Conservation (phyloP, 2,113 vertebrate species). For the Dasyornis broadbenti region DNA sequence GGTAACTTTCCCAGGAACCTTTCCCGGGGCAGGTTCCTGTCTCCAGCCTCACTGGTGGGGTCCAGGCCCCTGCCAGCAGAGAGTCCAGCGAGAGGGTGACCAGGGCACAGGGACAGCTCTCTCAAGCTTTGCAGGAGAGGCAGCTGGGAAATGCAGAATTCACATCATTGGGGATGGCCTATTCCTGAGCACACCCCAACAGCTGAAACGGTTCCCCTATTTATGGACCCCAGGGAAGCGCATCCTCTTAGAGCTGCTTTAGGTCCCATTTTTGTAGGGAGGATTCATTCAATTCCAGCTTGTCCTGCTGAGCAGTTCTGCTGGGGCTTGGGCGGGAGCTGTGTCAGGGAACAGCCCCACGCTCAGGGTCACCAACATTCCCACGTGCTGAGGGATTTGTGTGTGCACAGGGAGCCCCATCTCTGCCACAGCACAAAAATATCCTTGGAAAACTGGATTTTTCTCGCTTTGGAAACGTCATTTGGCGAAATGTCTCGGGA, state of each 20-base stretch:
- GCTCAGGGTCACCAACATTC: background rate
- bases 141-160: background rate
- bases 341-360: no score
- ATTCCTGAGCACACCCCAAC: background rate
- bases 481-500: background rate
- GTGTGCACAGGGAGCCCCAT: no score
- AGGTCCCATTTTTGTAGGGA: no score
- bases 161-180: background rate
- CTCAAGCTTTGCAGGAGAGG: background rate
- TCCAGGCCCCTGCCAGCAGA: background rate
- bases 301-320: background rate
- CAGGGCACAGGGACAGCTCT: background rate
- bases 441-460: background rate
- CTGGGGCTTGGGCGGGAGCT: fast-evolving
- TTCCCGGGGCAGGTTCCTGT: background rate
- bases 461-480: background rate
- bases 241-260: background rate
- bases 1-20: background rate
- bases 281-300: background rate
- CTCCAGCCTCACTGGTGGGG: background rate
- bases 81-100: no score
- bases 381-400: background rate
- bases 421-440: background rate
- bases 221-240: background rate
- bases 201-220: background rate